phyloP scores from a whole-genome alignment of 2,888 invertebrate species.

The Machimus rusticus region DNA sequence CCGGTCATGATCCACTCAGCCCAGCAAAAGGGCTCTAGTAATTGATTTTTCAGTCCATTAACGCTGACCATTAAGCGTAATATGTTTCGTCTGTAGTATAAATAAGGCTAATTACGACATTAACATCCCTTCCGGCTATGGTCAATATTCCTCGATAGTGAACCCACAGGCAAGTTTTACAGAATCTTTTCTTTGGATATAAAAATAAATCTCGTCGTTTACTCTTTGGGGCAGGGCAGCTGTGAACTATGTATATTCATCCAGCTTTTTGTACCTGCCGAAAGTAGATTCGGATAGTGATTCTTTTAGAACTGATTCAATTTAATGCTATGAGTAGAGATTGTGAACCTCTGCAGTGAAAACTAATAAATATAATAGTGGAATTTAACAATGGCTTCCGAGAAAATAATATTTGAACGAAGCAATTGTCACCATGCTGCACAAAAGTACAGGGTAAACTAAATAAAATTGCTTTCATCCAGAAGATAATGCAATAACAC shows the following conservation, averaged over 20 bases:
- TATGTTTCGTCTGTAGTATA: slow-evolving; percentile 11
- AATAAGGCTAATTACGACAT: neutral
- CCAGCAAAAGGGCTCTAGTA: neutral
- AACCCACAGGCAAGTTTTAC: neutral
- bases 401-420: neutral
- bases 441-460: too few relatives aligned
- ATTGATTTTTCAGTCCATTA: slow-evolving; percentile 17
- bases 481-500: too few relatives aligned
- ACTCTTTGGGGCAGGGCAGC: neutral
- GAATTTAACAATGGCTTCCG: neutral
- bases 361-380: neutral
- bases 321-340: neutral
- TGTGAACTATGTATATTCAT: neutral
- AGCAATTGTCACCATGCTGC: too few relatives aligned
- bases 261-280: neutral
- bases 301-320: neutral
- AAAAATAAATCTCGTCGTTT: neutral
- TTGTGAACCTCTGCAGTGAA: neutral
- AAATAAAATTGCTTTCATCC: too few relatives aligned
- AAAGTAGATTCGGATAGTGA: neutral
- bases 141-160: neutral
- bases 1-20: neutral
- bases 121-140: neutral
- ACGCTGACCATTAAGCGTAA: neutral
- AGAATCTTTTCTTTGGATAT: neutral